Base-by-base conservation (phyloP, 2,888 invertebrate species). In the Callyntrura sp. region DNA sequence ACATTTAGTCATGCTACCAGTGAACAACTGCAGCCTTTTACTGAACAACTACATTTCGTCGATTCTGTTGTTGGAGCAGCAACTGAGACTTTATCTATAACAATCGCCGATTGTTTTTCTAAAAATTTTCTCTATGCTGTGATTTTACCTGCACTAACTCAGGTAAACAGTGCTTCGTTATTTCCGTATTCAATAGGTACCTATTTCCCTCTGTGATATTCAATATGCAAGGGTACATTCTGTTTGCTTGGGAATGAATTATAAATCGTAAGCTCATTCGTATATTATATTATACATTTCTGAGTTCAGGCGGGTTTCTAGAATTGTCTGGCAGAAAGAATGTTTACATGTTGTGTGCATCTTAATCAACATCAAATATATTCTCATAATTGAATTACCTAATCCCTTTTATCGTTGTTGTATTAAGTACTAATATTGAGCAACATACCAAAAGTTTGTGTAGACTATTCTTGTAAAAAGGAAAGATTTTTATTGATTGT, bases 71-170 rank as follows among this genome's bases (percentile, higher is more conserved):
- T 92, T 0, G 89, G 91, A 17, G 91, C 92, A 4, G 92, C 93
- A 25, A 91, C 92, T 14, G 60, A 81, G 0, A 85, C 90, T 5
- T 88, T 91, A 4, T 62, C 78, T 0, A 11, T 28, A 11, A 91
- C 90, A 20, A 90, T 93, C 48, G 91, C 93, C 0, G 92, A 92
- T 20, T 93, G 93, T 70, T 93, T 93, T 62, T 65, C 85, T 4
- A 91, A 89, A 76, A 88, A 92, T n/a, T 93, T 93, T 86, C 84
- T 93, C 2, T 73, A 91, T 78, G 88, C 92, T 55, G 93, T 93
- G 45, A 92, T 93, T 28, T 70, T 91, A 76, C 92, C 93, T 14
- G 93, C 93, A 14, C 88, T 93, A 23, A 93, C 91, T 20, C 93
- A 93, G 92, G 93, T 93, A 91, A 81, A 73, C n/a, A n/a, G n/a